A percentile compares a stretch with the other conserved stretches of the same genome.
Conservation (phyloP, 2,113 vertebrate species). For the Festucalex cinctus region DNA sequence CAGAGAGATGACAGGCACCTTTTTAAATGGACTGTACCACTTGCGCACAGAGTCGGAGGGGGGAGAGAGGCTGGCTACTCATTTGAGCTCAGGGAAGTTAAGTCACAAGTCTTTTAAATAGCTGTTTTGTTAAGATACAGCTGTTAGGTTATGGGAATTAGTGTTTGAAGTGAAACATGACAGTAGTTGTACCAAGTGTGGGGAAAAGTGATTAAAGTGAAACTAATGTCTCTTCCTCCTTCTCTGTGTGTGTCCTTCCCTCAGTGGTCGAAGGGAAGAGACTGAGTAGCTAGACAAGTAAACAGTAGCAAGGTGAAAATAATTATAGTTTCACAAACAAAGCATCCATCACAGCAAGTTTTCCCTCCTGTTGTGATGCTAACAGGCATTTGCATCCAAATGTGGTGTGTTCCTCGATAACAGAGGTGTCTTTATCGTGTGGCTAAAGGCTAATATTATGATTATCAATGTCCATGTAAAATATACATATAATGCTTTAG, state of each 20-base stretch:
- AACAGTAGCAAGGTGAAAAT: conserved; percentile 33
- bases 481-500: no score
- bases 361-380: not conserved
- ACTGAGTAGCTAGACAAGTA: conserved; percentile 52
- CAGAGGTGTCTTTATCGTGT: no score
- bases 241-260: conserved; percentile 18
- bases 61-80: conserved; percentile 10
- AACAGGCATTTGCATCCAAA: not conserved
- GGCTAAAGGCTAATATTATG: no score
- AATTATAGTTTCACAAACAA: conserved; percentile 41
- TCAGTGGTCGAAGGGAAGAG: conserved; percentile 39
- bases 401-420: no score
- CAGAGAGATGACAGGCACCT: conserved; percentile 73
- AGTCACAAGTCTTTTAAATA: conserved; percentile 30
- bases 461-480: no score
- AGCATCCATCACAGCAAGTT: conserved; percentile 6
- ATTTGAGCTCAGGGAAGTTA: conserved; percentile 32
- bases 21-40: conserved; percentile 85
- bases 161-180: conserved; percentile 13
- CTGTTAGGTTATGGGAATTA: conserved; percentile 9
- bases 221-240: conserved; percentile 11
- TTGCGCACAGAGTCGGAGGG: conserved; percentile 28
- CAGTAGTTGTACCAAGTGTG: conserved; percentile 2
- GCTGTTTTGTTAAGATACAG: conserved; percentile 38
- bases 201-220: conserved; percentile 12